phyloP scores from a whole-genome alignment of 1,140 invertebrate species.

The Meloidogyne floridensis region DNA sequence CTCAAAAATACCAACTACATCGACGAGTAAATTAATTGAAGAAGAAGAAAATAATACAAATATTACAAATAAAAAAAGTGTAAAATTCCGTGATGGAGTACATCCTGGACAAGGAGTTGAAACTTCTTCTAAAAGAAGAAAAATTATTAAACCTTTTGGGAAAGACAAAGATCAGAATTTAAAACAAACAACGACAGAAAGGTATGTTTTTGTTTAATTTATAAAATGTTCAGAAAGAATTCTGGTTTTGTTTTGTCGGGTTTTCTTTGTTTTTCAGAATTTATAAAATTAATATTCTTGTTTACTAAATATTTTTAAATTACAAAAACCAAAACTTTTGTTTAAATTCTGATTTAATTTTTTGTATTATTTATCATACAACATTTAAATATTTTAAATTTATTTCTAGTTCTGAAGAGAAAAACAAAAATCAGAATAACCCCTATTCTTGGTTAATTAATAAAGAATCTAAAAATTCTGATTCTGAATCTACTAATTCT shows the following conservation, averaged over 20 bases:
- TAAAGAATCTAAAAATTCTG: not conserved
- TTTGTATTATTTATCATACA: no score
- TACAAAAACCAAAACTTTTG: no score
- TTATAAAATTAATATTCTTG: no score
- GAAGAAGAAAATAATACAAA: not conserved
- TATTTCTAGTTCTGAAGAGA: not conserved
- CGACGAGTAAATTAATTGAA: no score
- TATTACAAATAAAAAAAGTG: constrained; percentile 26
- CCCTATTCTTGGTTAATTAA: not conserved
- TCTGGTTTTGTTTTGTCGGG: no score
- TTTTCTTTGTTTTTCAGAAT: no score
- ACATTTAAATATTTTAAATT: not conserved
- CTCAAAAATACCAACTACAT: no score
- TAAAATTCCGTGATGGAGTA: constrained; percentile 42
- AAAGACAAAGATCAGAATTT: not conserved
- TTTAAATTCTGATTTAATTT: no score
- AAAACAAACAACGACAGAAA: not conserved
- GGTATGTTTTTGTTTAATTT: not conserved
- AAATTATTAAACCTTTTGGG: not conserved
- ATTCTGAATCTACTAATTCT: not conserved
- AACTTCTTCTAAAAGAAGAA: not conserved
- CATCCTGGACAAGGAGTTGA: not conserved
- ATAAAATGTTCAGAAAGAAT: no score
- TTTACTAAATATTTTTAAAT: no score
- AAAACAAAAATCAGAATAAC: not conserved